Percentiles rank a stretch among this genome's conserved stretches.
These are phyloP conservation scores for Arge pagana DNA, from an alignment of 2,888 invertebrate species.

Conservation along the genomic window DNA sequence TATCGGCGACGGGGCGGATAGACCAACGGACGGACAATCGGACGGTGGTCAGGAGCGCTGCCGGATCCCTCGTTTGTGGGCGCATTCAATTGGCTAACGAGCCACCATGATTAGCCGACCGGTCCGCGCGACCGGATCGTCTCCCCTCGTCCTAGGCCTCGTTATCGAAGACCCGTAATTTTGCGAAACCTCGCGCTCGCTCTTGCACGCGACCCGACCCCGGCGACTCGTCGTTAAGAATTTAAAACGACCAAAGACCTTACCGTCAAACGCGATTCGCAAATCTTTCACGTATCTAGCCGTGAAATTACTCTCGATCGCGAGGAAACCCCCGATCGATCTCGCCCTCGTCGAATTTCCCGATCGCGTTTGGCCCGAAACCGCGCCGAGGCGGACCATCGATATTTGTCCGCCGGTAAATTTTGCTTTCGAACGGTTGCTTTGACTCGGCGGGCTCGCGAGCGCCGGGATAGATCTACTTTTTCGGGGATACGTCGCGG, in stretches of 20 bases:
- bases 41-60: background rate
- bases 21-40: no score
- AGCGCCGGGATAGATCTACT: no score
- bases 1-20: constrained; percentile 6
- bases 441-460: no score
- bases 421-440: no score
- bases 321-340: no score
- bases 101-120: constrained; percentile 49
- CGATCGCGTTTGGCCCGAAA: no score
- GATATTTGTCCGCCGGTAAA: no score
- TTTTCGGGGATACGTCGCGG: constrained; percentile 9
- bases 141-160: constrained; percentile 20
- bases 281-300: no score
- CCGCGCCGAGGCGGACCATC: no score
- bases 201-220: background rate
- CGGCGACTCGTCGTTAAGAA: background rate
- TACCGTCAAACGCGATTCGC: background rate
- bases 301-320: no score
- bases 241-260: background rate
- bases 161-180: constrained; percentile 21
- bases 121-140: constrained; percentile 29
- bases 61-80: constrained; percentile 17
- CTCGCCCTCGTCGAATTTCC: no score
- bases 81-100: constrained; percentile 48
- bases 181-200: constrained; percentile 5